Evolutionary conservation across 2,888 invertebrate genomes (phyloP), one percentile per base, ranked within the genome.

Genomic region (Lobophora halterata): DNA sequence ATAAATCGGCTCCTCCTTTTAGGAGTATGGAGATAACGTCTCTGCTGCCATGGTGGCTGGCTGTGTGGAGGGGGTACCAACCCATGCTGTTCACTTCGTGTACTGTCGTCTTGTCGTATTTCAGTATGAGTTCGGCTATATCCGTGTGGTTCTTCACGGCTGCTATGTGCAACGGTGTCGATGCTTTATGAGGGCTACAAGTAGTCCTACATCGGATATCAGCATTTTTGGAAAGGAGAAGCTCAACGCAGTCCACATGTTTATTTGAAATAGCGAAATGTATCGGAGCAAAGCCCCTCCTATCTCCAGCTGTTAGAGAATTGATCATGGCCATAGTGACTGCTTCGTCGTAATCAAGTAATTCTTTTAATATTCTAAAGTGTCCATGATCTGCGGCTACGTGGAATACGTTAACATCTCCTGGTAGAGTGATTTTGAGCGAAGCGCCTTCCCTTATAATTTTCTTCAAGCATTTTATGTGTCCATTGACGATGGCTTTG

Each of bases 231-330:
- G 79, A 69, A 18, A 89, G 37, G 1, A 90, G 70, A 21, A 80
- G 53, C 43, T 79, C 62, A 1, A 88, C 79, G 36, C 89, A 89
- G n/a, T 81, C 66, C 1, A 62, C 41, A 34, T 80, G 66, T 31
- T 91, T 90, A 47, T 87, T 81, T 5, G 73, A 71, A 2, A 90
- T 90, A 34, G 92, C 91, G 27, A 89, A 71, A 61, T 89, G 89
- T 49, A 89, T 64, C 2, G 89, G 87, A 2, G 87, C 88, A 44
- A 86, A 80, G 2, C 88, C 89, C 53, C 75, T 71, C 47, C 62
- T 74, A 6, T 71, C 74, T 20, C 79, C 75, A 27, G 72, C 73
- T 34, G 82, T 71, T 45, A 79, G 23, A 3, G 67, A 53, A 47
- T 83, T 76, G 3, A 85, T 65, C 58, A 81, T 65, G 2, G 40